These are phyloP conservation scores for Neoseiulus cucumeris DNA, from an alignment of 1,140 invertebrate genomes.

Conservation along the genomic window DNA sequence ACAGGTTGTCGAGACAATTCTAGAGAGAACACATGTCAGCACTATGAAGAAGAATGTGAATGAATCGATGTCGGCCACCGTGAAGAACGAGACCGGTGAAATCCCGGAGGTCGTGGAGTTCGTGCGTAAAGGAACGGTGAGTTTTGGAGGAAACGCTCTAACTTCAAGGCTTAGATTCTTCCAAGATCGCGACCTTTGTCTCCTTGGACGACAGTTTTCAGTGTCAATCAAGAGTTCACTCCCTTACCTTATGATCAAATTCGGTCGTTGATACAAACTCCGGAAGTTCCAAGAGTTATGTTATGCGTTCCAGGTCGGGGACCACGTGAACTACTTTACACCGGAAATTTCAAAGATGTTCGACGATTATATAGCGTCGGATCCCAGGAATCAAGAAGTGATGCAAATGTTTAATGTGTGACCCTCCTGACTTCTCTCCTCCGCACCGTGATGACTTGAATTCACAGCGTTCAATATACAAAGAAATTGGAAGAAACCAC, in stretches of 20 bases:
- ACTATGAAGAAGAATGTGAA: background rate
- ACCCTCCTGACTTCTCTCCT: too few species aligned
- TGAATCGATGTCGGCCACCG: background rate
- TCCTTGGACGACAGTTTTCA: too few species aligned
- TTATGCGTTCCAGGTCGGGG: constrained; percentile 43
- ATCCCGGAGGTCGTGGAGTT: background rate
- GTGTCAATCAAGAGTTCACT: background rate
- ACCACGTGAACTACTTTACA: constrained; percentile 58
- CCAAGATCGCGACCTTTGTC: too few species aligned
- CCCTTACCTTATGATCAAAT: background rate
- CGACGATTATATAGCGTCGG: constrained; percentile 41
- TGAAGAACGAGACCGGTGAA: background rate
- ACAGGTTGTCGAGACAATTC: background rate
- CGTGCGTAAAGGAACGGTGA: background rate
- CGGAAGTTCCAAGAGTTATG: background rate
- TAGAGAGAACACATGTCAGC: background rate
- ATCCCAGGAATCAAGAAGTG: background rate
- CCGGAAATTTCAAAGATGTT: constrained; percentile 38
- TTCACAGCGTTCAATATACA: too few species aligned
- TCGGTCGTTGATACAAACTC: background rate
- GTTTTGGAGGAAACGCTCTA: background rate
- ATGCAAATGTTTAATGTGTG: background rate
- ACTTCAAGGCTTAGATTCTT: background rate
- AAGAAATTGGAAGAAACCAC: too few species aligned
- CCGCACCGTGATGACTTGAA: too few species aligned